Conservation (phyloP, 2,113 vertebrate species). For the Hipposideros armiger region DNA sequence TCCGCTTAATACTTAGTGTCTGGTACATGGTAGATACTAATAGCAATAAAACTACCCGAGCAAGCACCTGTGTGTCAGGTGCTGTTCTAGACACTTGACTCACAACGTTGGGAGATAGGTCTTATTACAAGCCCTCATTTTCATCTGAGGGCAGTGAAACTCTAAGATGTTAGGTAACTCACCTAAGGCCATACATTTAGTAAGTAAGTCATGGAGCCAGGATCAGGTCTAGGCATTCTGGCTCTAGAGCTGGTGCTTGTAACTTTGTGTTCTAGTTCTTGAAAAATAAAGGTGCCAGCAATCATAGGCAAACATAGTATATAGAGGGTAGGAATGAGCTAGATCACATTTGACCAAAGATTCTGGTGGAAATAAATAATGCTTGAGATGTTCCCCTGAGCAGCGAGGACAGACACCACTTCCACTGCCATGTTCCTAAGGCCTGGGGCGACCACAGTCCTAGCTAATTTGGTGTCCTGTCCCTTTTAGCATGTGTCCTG, state of each 20-base stretch:
- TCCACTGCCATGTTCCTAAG: not conserved
- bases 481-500: not conserved
- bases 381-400: not conserved
- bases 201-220: not conserved
- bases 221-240: not conserved
- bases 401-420: not conserved
- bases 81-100: not conserved
- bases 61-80: not conserved
- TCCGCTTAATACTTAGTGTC: not conserved
- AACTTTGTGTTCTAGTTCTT: not conserved
- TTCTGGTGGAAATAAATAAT: not conserved
- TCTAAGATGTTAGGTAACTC: not conserved
- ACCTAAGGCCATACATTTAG: not conserved
- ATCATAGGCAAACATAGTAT: not conserved
- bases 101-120: not conserved
- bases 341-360: constrained; percentile 56
- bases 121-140: not conserved
- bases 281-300: not conserved
- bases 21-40: not conserved
- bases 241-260: not conserved
- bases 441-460: not conserved
- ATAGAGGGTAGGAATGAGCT: not conserved
- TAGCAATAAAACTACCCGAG: too few species aligned
- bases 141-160: not conserved
- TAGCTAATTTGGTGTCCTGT: not conserved